Conservation (phyloP, 2,113 vertebrate genomes). For the Otolemur garnettii region DNA sequence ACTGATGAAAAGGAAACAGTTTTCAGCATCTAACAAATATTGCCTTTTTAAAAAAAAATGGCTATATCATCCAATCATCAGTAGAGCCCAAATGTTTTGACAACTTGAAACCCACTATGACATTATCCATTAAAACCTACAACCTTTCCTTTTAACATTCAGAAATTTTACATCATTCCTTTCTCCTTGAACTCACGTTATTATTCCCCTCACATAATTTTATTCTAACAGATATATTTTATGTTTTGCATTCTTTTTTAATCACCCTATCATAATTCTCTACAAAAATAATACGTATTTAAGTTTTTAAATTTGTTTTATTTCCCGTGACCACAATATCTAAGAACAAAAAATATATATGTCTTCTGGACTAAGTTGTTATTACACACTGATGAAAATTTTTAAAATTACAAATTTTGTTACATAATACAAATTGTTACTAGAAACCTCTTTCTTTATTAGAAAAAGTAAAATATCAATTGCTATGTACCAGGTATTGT, state of each 20-base stretch:
- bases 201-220: not conserved
- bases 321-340: not conserved
- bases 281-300: not conserved
- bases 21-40: not conserved
- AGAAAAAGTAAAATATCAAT: not conserved
- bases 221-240: slow-evolving; percentile 2
- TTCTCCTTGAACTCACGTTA: slow-evolving; percentile 8
- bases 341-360: slow-evolving; percentile 18
- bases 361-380: not conserved
- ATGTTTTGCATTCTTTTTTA: slow-evolving; percentile 12
- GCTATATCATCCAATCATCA: not conserved
- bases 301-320: slow-evolving; percentile 36
- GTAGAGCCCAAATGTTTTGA: not conserved
- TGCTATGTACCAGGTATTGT: not conserved
- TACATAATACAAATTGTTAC: not conserved
- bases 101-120: slow-evolving; percentile 3
- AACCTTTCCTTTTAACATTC: not conserved
- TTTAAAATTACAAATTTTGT: not conserved
- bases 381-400: slow-evolving; percentile 13
- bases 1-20: not conserved
- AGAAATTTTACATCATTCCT: not conserved
- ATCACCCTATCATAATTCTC: not conserved
- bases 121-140: not conserved
- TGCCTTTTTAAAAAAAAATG: not conserved
- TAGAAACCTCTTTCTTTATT: slow-evolving; percentile 4